Conservation (phyloP, 2,113 vertebrate genomes). For the Calyptomena viridis region DNA sequence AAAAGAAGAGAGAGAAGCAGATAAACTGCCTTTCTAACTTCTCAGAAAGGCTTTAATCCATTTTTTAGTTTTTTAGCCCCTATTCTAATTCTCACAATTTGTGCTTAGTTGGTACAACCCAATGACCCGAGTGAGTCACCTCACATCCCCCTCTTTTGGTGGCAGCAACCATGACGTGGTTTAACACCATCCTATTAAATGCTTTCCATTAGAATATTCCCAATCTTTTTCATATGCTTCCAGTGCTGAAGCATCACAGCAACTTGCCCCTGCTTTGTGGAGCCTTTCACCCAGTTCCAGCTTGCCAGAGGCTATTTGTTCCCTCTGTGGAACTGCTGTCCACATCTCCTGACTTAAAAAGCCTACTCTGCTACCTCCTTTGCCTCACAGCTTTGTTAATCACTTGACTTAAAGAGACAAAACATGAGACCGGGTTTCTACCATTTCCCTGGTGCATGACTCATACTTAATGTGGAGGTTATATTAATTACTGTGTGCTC, state of each 20-base stretch:
- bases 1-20: slow-evolving; percentile 31
- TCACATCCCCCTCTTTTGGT: not conserved
- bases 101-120: not conserved
- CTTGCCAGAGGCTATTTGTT: not conserved
- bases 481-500: slow-evolving; percentile 31
- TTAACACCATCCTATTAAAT: not conserved
- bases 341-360: not conserved
- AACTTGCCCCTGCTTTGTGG: not conserved
- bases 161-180: not conserved
- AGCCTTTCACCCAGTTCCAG: not conserved
- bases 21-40: slow-evolving; percentile 23
- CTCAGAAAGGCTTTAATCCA: not conserved
- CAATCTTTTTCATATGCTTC: not conserved
- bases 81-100: not conserved
- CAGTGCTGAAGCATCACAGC: not conserved
- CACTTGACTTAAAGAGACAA: not conserved
- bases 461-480: slow-evolving; percentile 1
- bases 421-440: not conserved
- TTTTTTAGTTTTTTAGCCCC: not conserved
- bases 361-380: not conserved
- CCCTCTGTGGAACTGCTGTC: not conserved
- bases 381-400: not conserved
- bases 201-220: not conserved
- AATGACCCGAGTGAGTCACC: not conserved
- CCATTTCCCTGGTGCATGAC: not conserved